These are phyloP conservation scores for Clarias gariepinus DNA, from an alignment of 2,113 vertebrate species.

Conservation along the genomic window DNA sequence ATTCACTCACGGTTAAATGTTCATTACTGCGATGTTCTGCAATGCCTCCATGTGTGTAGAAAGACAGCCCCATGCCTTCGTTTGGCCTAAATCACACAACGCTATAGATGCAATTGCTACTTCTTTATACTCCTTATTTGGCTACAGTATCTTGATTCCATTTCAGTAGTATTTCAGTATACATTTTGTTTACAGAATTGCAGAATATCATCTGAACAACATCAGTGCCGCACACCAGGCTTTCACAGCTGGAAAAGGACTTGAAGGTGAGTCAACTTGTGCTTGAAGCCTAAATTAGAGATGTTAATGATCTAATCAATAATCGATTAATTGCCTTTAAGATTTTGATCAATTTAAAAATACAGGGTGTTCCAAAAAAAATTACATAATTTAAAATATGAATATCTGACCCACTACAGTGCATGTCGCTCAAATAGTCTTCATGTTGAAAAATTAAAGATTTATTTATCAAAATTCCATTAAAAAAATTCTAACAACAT, in stretches of 20 bases:
- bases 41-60: neutral
- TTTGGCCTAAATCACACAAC: neutral
- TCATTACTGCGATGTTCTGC: neutral
- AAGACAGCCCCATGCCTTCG: neutral
- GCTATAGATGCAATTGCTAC: neutral
- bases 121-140: neutral
- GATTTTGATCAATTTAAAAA: too few species aligned
- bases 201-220: conserved; percentile 88
- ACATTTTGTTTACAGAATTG: conserved; percentile 75
- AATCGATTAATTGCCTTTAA: too few species aligned
- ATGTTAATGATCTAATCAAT: too few species aligned
- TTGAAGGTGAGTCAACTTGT: conserved; percentile 82
- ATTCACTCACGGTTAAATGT: neutral
- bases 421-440: too few species aligned
- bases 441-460: too few species aligned
- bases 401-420: too few species aligned
- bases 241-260: conserved; percentile 83
- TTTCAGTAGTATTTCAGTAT: too few species aligned
- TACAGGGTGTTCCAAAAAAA: too few species aligned
- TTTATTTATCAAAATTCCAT: too few species aligned
- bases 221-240: conserved; percentile 81
- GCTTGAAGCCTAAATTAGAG: neutral
- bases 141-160: neutral
- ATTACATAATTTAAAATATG: too few species aligned
- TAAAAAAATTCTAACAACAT: too few species aligned